Conservation (phyloP, 2,113 vertebrate species). For the Tetraodon nigroviridis region DNA sequence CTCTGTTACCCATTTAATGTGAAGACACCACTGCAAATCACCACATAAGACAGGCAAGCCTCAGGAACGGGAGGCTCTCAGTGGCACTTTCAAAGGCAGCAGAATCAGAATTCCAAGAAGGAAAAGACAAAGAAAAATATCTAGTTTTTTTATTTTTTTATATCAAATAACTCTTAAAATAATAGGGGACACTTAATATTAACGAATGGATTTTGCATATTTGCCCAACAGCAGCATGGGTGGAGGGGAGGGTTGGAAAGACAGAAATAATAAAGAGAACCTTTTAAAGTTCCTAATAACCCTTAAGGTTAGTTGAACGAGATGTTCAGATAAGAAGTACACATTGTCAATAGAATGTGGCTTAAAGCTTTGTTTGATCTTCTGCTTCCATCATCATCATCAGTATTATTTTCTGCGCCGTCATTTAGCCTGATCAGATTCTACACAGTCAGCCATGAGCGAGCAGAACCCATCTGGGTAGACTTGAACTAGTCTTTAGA, state of each 20-base stretch:
- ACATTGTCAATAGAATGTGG: slow-evolving; percentile 29
- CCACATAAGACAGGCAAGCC: slow-evolving; percentile 36
- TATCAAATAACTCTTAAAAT: slow-evolving; percentile 39
- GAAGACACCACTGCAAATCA: slow-evolving; percentile 40
- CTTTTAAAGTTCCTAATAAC: slow-evolving; percentile 43
- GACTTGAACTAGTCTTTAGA: slow-evolving; percentile 31
- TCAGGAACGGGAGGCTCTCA: slow-evolving; percentile 29
- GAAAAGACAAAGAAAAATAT: slow-evolving; percentile 34
- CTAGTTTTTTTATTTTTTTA: slow-evolving; percentile 42
- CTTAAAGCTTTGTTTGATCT: slow-evolving; percentile 8
- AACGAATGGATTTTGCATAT: slow-evolving; percentile 52
- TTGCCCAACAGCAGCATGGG: slow-evolving; percentile 56
- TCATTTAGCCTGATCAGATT: slow-evolving; percentile 45
- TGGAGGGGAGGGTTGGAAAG: slow-evolving; percentile 55
- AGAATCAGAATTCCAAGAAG: slow-evolving; percentile 30
- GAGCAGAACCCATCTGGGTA: slow-evolving; percentile 24
- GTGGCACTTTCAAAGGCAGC: slow-evolving; percentile 37
- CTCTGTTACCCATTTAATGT: slow-evolving; percentile 43
- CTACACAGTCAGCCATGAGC: slow-evolving; percentile 30
- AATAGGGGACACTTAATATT: slow-evolving; percentile 22
- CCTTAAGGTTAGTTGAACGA: slow-evolving; percentile 39
- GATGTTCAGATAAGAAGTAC: slow-evolving; percentile 50
- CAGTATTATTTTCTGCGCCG: slow-evolving; percentile 14
- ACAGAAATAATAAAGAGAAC: slow-evolving; percentile 49
- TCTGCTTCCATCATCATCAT: slow-evolving; percentile 10